Percentiles rank a stretch among this genome's conserved stretches.
Evolutionary conservation across 2,113 vertebrate species (phyloP).

Genomic region (Guaruba guarouba): DNA sequence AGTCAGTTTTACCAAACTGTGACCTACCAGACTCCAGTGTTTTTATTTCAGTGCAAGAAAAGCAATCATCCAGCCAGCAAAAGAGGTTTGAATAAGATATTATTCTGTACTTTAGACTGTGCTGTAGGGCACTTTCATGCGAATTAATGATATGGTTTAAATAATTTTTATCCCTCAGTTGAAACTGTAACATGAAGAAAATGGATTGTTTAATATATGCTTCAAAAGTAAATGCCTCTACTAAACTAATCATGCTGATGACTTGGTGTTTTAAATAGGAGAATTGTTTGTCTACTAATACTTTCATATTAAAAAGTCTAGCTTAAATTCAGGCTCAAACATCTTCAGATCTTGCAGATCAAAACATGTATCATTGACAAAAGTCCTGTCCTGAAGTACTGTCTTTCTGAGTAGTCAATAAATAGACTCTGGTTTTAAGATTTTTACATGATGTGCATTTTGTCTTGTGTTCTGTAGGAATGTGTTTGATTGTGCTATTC

Average conservation of each 20-base stretch:
- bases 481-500: slow-evolving; percentile 37
- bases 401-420: neutral
- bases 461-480: slow-evolving; percentile 26
- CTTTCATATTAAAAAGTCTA: neutral
- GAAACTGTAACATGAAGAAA: neutral
- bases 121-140: neutral
- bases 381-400: neutral
- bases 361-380: neutral
- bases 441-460: neutral
- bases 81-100: neutral
- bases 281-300: neutral
- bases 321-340: slow-evolving; percentile 15
- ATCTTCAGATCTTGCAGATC: slow-evolving; percentile 30
- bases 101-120: neutral
- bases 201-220: neutral
- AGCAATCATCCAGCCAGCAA: neutral
- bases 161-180: neutral
- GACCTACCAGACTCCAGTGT: neutral
- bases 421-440: neutral
- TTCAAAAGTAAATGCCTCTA: neutral
- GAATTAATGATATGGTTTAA: neutral
- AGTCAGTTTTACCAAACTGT: neutral
- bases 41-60: neutral
- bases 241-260: neutral
- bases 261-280: neutral